Conservation (phyloP, 2,797 vertebrate species). For the Propithecus perrieri region DNA sequence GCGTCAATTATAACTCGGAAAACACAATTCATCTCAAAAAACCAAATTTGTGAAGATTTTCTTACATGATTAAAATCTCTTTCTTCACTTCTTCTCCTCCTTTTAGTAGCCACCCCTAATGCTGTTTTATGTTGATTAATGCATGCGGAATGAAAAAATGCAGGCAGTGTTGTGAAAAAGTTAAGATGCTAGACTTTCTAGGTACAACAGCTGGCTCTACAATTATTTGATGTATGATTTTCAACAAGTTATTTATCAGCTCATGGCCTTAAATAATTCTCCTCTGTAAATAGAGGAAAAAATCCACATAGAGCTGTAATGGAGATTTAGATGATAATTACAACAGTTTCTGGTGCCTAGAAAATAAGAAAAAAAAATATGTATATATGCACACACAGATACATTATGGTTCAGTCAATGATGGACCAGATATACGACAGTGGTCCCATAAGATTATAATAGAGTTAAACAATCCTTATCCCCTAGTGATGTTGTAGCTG, state of each 20-base stretch:
- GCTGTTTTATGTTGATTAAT: rapidly evolving
- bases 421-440: not conserved
- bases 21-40: not conserved
- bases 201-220: not conserved
- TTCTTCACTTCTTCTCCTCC: not conserved
- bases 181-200: not conserved
- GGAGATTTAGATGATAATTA: too few relatives aligned
- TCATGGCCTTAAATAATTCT: not conserved
- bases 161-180: not conserved
- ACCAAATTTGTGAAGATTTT: not conserved
- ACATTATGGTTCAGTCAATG: not conserved
- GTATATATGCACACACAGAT: not conserved
- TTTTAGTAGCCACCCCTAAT: rapidly evolving
- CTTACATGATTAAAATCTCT: not conserved
- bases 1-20: not conserved
- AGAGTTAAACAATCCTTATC: not conserved
- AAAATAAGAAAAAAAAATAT: not conserved
- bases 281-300: not conserved
- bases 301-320: rapidly evolving
- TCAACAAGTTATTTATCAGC: not conserved
- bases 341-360: not conserved
- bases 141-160: rapidly evolving
- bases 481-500: not conserved
- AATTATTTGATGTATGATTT: not conserved
- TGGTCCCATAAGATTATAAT: not conserved